Evolutionary conservation across 1,140 invertebrate species (phyloP).

Genomic region (Pissodes strobi): DNA sequence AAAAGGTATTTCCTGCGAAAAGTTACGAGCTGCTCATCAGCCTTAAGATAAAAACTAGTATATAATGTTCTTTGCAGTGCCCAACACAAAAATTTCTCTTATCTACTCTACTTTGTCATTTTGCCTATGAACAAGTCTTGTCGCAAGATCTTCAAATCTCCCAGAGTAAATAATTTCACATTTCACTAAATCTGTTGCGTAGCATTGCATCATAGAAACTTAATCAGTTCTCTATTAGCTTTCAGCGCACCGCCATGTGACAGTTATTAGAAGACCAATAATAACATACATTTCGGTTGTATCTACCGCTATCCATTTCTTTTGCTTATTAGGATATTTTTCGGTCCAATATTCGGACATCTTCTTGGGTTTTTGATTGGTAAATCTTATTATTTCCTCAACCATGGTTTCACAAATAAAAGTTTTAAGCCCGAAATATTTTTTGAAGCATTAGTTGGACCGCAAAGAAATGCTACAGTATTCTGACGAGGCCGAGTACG

Average conservation of each 20-base stretch:
- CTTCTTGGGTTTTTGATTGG: neutral
- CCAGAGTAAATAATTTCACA: too few species aligned
- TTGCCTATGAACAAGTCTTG: too few species aligned
- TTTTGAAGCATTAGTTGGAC: neutral
- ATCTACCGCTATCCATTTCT: neutral
- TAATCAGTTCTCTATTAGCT: neutral
- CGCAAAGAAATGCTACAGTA: neutral
- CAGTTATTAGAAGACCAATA: neutral
- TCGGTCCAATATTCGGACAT: neutral
- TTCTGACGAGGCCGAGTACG: neutral
- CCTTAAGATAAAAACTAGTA: too few species aligned
- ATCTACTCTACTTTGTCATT: too few species aligned
- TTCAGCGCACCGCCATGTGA: neutral
- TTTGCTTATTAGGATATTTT: neutral
- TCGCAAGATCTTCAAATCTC: too few species aligned
- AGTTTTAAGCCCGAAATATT: neutral
- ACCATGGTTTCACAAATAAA: neutral
- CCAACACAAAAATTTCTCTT: too few species aligned
- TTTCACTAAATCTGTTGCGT: neutral
- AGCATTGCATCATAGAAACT: neutral
- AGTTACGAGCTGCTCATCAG: too few species aligned
- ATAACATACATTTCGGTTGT: neutral
- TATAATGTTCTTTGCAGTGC: too few species aligned
- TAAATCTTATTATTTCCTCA: neutral
- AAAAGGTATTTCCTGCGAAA: too few species aligned